These are phyloP conservation scores for Hymenochirus boettgeri DNA, from an alignment of 2,113 vertebrate species.

Conservation along the genomic window DNA sequence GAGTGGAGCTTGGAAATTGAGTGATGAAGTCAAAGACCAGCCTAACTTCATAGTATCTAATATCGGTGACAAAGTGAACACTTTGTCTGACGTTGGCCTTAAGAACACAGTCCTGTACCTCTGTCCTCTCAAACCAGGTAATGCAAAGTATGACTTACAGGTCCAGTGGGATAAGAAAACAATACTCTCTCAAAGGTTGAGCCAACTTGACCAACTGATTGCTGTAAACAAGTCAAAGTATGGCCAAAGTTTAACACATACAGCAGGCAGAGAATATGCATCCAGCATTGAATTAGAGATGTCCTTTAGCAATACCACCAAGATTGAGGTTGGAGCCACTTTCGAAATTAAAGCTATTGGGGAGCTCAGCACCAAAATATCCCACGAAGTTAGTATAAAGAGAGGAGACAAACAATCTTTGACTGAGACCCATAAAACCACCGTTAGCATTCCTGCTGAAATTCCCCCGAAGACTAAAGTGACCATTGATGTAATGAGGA, in stretches of 20 bases:
- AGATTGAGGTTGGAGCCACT: background rate
- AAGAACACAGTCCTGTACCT: background rate
- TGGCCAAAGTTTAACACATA: background rate
- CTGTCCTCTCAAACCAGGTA: background rate
- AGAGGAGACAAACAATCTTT: background rate
- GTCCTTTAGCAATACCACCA: background rate
- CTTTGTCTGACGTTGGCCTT: background rate
- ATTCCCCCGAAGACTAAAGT: background rate
- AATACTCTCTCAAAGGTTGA: background rate
- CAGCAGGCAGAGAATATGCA: background rate
- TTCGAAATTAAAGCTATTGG: background rate
- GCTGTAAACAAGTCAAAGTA: background rate
- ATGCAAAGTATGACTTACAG: background rate
- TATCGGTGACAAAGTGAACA: background rate
- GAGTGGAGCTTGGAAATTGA: slow-evolving; percentile 48
- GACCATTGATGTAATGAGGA: background rate
- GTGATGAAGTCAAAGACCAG: background rate
- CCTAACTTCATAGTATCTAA: background rate
- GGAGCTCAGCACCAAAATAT: background rate
- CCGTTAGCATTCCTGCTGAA: background rate
- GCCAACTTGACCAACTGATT: background rate
- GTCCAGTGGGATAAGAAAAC: background rate
- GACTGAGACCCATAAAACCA: background rate
- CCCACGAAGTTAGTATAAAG: background rate
- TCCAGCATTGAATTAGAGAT: background rate